phyloP scores from a whole-genome alignment of 2,113 vertebrate genomes.

The Glaucomys volans region DNA sequence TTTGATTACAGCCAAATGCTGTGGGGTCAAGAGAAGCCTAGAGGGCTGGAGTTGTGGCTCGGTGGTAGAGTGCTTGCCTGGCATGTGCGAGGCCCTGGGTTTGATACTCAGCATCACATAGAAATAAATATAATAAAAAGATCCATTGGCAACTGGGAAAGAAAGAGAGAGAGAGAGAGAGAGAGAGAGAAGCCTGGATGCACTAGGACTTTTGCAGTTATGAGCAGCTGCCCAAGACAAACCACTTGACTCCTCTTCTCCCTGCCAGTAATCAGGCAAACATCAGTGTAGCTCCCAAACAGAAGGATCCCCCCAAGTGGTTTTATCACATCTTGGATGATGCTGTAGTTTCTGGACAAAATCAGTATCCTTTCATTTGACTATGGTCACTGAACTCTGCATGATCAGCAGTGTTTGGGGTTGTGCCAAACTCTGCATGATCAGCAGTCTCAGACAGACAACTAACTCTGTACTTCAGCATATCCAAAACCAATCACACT shows the following conservation, averaged over 20 bases:
- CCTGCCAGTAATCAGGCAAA: background rate
- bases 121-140: too few relatives aligned
- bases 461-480: background rate
- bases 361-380: background rate
- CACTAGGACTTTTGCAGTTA: background rate
- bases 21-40: background rate
- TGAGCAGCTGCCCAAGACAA: background rate
- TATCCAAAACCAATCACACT: slow-evolving; percentile 39
- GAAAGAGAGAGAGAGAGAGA: too few relatives aligned
- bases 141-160: too few relatives aligned
- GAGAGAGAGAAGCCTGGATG: background rate
- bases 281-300: background rate
- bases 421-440: background rate
- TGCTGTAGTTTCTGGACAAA: background rate
- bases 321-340: background rate
- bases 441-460: slow-evolving; percentile 37
- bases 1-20: background rate
- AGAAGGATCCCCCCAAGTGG: background rate
- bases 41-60: too few relatives aligned
- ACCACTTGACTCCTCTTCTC: background rate
- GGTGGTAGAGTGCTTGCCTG: too few relatives aligned
- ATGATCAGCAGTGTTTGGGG: background rate
- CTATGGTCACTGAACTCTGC: background rate
- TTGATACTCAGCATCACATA: too few relatives aligned
- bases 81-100: too few relatives aligned